Conservation (phyloP, 2,797 vertebrate genomes). For the Peromyscus melanophrys region DNA sequence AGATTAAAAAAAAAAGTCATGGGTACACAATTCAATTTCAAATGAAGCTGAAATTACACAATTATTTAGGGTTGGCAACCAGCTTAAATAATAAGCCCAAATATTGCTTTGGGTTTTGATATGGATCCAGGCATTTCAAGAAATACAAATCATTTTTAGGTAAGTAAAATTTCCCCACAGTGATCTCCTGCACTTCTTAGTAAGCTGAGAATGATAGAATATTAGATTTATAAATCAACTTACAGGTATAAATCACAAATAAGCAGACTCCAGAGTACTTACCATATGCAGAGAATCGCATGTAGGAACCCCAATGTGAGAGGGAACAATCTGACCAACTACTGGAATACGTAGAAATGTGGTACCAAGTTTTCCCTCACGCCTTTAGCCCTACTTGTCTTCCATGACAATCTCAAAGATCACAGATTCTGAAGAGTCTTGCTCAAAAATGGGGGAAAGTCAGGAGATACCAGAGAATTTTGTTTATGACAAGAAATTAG, state of each 20-base stretch:
- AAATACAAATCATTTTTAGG: background rate
- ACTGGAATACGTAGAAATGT: background rate
- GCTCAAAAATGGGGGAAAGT: background rate
- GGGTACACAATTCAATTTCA: background rate
- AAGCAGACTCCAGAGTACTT: background rate
- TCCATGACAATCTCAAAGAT: background rate
- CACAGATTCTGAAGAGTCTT: background rate
- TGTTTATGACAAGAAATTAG: background rate
- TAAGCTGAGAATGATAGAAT: background rate
- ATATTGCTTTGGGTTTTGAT: background rate
- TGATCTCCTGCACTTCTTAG: background rate
- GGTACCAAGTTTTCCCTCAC: background rate
- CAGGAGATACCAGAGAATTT: background rate
- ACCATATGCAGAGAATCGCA: background rate
- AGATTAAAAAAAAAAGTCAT: background rate
- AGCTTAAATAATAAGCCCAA: background rate
- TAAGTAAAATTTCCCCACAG: background rate
- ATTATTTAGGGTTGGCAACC: background rate
- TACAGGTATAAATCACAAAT: background rate
- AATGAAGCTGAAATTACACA: constrained; percentile 5
- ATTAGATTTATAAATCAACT: background rate
- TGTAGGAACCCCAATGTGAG: background rate
- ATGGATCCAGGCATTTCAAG: background rate
- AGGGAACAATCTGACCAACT: too few species aligned
- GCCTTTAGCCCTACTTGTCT: background rate